A percentile compares a stretch with the other conserved stretches of the same genome.
These are phyloP conservation scores for Ischnura elegans DNA, from an alignment of 2,888 invertebrate species.

Conservation along the genomic window DNA sequence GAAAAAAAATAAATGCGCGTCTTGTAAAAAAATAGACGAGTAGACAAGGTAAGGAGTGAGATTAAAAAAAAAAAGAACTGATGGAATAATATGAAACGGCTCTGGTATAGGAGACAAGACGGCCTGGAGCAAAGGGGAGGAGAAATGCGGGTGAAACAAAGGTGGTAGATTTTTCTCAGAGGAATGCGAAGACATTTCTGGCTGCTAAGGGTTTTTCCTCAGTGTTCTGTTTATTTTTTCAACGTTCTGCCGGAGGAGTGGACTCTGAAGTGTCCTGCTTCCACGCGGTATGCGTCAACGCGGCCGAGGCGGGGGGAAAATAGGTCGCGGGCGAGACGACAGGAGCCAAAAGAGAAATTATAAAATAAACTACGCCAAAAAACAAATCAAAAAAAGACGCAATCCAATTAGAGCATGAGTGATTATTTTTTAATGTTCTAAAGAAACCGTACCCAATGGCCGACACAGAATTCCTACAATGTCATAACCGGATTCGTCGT, in stretches of 20 bases:
- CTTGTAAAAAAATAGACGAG: neutral
- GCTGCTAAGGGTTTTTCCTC: neutral
- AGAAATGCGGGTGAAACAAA: neutral
- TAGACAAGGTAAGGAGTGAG: neutral
- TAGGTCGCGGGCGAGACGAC: neutral
- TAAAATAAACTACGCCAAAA: neutral
- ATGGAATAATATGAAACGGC: neutral
- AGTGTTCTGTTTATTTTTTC: neutral
- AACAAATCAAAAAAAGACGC: neutral
- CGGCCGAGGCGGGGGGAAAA: neutral
- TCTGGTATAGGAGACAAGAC: too few species aligned
- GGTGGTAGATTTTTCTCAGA: neutral
- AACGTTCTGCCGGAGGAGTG: neutral
- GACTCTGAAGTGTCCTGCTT: neutral
- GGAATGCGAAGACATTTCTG: conserved; percentile 21
- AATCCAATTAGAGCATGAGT: neutral
- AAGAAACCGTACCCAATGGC: neutral
- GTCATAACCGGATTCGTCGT: neutral
- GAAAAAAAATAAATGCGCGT: too few species aligned
- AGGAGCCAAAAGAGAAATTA: neutral
- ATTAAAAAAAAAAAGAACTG: neutral
- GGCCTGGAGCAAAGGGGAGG: neutral
- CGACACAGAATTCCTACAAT: neutral
- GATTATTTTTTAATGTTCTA: neutral
- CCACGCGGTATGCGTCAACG: neutral